Evolutionary conservation across 2,797 vertebrate species (phyloP), one percentile per base, ranked within the genome.

Genomic region (Hemibagrus guttatus): DNA sequence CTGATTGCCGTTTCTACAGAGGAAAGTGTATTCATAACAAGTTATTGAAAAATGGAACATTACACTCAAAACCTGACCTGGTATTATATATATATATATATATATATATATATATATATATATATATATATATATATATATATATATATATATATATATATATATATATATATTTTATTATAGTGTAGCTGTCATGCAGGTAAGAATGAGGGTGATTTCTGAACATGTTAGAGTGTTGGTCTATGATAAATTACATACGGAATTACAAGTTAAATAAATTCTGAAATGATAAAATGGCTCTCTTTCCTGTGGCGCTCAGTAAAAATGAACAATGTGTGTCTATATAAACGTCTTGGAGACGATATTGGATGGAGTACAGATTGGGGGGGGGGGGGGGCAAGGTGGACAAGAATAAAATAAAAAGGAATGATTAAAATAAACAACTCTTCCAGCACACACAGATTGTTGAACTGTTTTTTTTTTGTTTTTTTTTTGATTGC

Each of bases 21-120:
- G 52, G 49, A 84, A 84, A 82, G 82, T 61, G 75, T 58, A 13
- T 86, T 83, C 39, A 52, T 59, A 35, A 46, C 35, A 23, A 74
- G 19, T 87, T 76, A 85, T 82, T 61, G 66, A 75, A 84, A 81
- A 72, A 66, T 80, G 31, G 42, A 80, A 69, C 23, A 17, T 39
- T 52, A 68, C 64, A 56, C 42, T 35, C 23, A 26, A 86, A 86
- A 76, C 35, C 49, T 78, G 59, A 58, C 49, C 31, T 5, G n/a
- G 49, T 46, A 26, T 31, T 68, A 49, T 79, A 49, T 79, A 69
- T 64, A 63, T 74, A 83, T 68, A n/a, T 64, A 68, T 17, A 87
- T 58, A 39, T 74, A 35, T 58, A 46, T 46, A 71, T 42, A 75
- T 52, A 14, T 46, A 66, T 81, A 49, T 64, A 81, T 28, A 78